A percentile compares a stretch with the other conserved stretches of the same genome.
These are phyloP conservation scores for Australoheros facetus DNA, from an alignment of 2,797 vertebrate genomes.

Conservation along the genomic window DNA sequence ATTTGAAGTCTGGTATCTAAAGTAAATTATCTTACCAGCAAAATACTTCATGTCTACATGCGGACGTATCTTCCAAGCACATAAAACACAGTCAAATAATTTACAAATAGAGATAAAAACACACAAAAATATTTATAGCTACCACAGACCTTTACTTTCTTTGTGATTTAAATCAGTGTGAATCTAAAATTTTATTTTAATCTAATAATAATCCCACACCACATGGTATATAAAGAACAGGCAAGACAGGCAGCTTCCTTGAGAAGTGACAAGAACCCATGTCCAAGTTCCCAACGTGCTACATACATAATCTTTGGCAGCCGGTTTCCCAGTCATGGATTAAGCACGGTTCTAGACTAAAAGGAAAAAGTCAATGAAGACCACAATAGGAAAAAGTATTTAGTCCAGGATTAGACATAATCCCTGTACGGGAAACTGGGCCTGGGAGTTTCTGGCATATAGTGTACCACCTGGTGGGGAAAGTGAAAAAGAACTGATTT, in stretches of 20 bases:
- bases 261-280: background rate
- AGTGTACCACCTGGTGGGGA: background rate
- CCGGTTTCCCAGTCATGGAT: no score
- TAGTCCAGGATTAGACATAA: no score
- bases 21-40: background rate
- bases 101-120: background rate
- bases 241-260: background rate
- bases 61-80: background rate
- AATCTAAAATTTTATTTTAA: background rate
- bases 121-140: background rate
- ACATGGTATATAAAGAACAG: background rate
- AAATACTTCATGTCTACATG: background rate
- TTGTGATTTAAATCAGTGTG: fast-evolving
- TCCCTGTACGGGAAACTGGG: no score
- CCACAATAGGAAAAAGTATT: no score
- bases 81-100: background rate
- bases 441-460: background rate
- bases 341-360: no score
- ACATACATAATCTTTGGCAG: background rate
- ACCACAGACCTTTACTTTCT: background rate
- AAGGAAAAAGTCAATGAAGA: no score
- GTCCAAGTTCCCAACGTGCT: background rate
- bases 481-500: no score
- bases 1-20: background rate
- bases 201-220: background rate